Evolutionary conservation across 2,888 invertebrate genomes (phyloP), one percentile per base, ranked within the genome.

Genomic region (Bembecia ichneumoniformis): DNA sequence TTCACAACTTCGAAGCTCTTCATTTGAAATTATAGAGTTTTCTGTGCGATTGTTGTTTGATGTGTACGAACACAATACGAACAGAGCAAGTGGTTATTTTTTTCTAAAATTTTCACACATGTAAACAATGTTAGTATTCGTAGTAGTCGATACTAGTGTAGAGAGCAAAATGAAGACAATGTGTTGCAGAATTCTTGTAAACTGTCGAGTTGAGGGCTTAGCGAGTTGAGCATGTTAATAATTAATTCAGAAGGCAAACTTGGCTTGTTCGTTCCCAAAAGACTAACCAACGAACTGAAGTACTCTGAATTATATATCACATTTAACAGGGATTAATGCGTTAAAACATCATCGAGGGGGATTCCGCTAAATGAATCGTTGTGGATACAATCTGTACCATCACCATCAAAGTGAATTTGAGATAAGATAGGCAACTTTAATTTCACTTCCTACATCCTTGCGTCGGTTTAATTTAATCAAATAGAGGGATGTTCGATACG

Each of bases 311-410:
- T 74, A 82, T 79, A 78, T 69, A 81, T 76, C 61, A 65, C 69
- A 66, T 73, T 76, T 77, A 77, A 77, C 74, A 67, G 71, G 76
- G 74, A 77, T 80, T 81, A 80, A 78, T 76, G 66, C 63, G 65
- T 67, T 76, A 67, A 66, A 75, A 73, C 67, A 74, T 69, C 69
- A 71, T 71, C 67, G 58, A 55, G 52, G 52, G 52, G 59, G 60
- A 52, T 51, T 20, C 17, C 46, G 55, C 47, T 50, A 53, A 57
- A 57, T 55, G 57, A 59, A 60, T 58, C 55, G 58, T 54, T 58
- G 56, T 51, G 51, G 40, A 50, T 40, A 13, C 40, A 40, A 40
- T 13, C 40, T 40, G 40, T 40, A 40, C 40, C 10, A 40, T 13
- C 40, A 36, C n/a, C 11, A 40, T 62, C 60, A 58, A 62, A 64